phyloP scores from a whole-genome alignment of 1,140 invertebrate genomes.

The Laupala kohalensis region DNA sequence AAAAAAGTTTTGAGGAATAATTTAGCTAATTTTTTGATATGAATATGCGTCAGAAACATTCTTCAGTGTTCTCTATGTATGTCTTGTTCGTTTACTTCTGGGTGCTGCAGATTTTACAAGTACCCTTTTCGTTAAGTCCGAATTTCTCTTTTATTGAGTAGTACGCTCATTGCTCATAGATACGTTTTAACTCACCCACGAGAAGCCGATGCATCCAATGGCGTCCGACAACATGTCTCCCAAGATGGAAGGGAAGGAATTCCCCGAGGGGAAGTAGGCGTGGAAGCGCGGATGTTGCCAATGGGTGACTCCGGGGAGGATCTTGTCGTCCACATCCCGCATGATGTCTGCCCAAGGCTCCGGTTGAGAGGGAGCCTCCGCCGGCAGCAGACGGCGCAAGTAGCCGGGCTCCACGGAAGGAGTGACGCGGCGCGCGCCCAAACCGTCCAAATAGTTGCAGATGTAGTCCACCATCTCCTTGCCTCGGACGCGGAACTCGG shows the following conservation, averaged over 20 bases:
- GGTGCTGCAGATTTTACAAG: too few species aligned
- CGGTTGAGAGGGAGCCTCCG: slow-evolving; percentile 65
- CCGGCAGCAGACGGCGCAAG: slow-evolving; percentile 65
- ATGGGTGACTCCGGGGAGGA: slow-evolving; percentile 96
- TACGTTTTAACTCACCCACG: slow-evolving; percentile 86
- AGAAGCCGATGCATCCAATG: slow-evolving; percentile 95
- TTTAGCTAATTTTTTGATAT: too few species aligned
- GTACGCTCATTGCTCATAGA: too few species aligned
- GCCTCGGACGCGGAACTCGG: slow-evolving; percentile 77
- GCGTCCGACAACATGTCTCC: slow-evolving; percentile 95
- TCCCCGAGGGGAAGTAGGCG: slow-evolving; percentile 96
- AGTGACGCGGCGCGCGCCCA: slow-evolving; percentile 68
- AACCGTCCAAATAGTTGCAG: slow-evolving; percentile 83
- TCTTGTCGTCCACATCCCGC: slow-evolving; percentile 86
- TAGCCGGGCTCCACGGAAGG: slow-evolving; percentile 88
- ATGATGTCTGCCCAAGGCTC: slow-evolving; percentile 89
- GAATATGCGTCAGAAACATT: too few species aligned
- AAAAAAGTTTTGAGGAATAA: too few species aligned
- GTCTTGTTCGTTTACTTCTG: too few species aligned
- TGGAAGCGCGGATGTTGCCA: slow-evolving; percentile 99
- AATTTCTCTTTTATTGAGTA: too few species aligned
- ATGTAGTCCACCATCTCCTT: slow-evolving; percentile 98
- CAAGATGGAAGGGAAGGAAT: slow-evolving; percentile 92
- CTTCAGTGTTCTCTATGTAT: too few species aligned
- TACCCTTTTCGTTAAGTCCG: too few species aligned